These are phyloP conservation scores for Bombus affinis DNA, from an alignment of 1,140 invertebrate species.

Conservation along the genomic window DNA sequence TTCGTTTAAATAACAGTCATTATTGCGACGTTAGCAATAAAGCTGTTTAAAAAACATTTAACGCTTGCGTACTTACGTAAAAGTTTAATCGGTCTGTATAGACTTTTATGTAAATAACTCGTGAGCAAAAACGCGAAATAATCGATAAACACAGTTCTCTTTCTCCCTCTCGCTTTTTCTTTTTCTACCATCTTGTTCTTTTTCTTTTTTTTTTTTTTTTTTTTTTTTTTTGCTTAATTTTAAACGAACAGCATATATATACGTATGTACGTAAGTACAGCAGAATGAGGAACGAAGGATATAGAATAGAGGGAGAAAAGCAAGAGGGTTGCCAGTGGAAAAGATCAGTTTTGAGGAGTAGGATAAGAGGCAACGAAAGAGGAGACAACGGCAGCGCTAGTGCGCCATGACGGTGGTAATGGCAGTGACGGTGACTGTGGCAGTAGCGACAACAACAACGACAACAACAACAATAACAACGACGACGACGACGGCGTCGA, in stretches of 20 bases:
- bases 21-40: background rate
- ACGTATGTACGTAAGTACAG: background rate
- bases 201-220: slow-evolving; percentile 15
- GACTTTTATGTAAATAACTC: slow-evolving; percentile 47
- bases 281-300: slow-evolving; percentile 45
- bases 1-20: background rate
- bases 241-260: slow-evolving; percentile 65
- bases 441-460: background rate
- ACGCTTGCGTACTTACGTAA: background rate
- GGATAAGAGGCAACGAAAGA: slow-evolving; percentile 20
- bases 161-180: background rate
- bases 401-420: background rate
- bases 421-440: slow-evolving; percentile 8
- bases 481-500: background rate
- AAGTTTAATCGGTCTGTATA: slow-evolving; percentile 30
- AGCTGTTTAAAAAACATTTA: background rate
- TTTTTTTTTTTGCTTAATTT: slow-evolving; percentile 26
- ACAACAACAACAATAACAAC: no score
- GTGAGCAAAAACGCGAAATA: slow-evolving; percentile 51
- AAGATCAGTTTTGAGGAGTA: slow-evolving; percentile 43
- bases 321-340: slow-evolving; percentile 57
- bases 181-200: background rate
- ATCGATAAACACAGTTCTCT: slow-evolving; percentile 50
- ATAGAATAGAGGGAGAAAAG: slow-evolving; percentile 53
- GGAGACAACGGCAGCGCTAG: slow-evolving; percentile 24